A percentile compares a stretch with the other conserved stretches of the same genome.
Conservation (phyloP, 1,140 invertebrate species). For the Drosophila nannoptera region DNA sequence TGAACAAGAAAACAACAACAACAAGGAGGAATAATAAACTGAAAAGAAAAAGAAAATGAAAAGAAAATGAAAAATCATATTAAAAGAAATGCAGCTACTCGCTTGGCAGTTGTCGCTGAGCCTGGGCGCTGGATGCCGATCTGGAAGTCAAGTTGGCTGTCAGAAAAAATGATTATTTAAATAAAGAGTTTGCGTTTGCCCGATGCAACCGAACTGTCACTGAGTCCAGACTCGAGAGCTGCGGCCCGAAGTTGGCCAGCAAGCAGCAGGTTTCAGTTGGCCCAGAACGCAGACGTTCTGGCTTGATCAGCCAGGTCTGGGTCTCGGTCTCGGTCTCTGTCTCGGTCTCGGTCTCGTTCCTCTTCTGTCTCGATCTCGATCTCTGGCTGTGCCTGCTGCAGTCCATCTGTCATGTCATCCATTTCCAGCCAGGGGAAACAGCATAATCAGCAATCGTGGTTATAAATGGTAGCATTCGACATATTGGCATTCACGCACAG, state of each 20-base stretch:
- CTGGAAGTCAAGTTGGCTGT: slow-evolving; percentile 79
- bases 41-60: slow-evolving; percentile 35
- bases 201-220: slow-evolving; percentile 74
- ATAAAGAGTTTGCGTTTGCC: slow-evolving; percentile 70
- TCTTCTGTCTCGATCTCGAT: not conserved
- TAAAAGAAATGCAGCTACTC: slow-evolving; percentile 49
- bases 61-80: slow-evolving; percentile 47
- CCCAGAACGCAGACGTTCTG: no score
- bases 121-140: slow-evolving; percentile 57
- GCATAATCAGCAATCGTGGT: slow-evolving; percentile 78
- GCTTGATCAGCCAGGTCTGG: not conserved
- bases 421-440: slow-evolving; percentile 74
- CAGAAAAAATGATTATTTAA: slow-evolving; percentile 79
- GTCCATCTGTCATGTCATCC: slow-evolving; percentile 79
- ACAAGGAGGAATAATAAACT: no score
- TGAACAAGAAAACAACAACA: no score
- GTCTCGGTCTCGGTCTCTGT: not conserved
- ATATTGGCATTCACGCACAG: slow-evolving; percentile 73
- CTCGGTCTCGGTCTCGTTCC: not conserved
- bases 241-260: slow-evolving; percentile 2
- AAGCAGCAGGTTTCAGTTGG: not conserved
- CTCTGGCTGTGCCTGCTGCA: slow-evolving; percentile 47
- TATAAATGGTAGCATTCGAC: slow-evolving; percentile 78
- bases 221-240: slow-evolving; percentile 43
- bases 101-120: slow-evolving; percentile 27